A percentile compares a stretch with the other conserved stretches of the same genome.
Conservation (phyloP, 1,140 invertebrate genomes). For the Araneus ventricosus region DNA sequence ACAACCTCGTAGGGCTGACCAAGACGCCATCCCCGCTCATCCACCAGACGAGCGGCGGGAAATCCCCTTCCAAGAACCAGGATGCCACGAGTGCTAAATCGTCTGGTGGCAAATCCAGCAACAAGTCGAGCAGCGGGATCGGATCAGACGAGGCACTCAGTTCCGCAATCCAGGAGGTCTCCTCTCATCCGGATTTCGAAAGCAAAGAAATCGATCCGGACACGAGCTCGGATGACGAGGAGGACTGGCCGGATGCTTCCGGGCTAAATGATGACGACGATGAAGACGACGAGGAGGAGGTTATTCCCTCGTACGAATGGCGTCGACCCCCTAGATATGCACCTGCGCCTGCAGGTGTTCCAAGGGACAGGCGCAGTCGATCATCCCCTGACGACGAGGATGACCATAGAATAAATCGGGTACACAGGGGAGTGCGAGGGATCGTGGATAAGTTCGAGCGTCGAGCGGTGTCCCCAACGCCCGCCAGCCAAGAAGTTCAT, state of each 20-base stretch:
- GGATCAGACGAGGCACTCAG: constrained; percentile 93
- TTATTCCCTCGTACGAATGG: constrained; percentile 70
- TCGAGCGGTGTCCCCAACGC: constrained; percentile 37
- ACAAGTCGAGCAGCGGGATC: constrained; percentile 85
- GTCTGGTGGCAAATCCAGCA: constrained; percentile 71
- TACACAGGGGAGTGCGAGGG: constrained; percentile 53
- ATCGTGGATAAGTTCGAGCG: constrained; percentile 73
- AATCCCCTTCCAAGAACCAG: constrained; percentile 64
- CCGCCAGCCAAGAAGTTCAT: not conserved
- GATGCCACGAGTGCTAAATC: constrained; percentile 71
- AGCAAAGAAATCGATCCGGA: constrained; percentile 76
- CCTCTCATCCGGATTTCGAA: constrained; percentile 73
- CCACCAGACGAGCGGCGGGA: constrained; percentile 6
- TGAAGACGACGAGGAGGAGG: constrained; percentile 74
- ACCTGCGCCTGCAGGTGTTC: not conserved
- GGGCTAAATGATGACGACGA: constrained; percentile 63
- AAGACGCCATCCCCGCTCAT: constrained; percentile 47
- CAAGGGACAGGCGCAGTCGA: constrained; percentile 60
- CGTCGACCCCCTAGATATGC: constrained; percentile 43
- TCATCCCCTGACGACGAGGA: constrained; percentile 71
- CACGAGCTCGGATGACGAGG: constrained; percentile 76
- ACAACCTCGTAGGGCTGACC: constrained; percentile 72
- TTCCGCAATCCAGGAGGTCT: constrained; percentile 78
- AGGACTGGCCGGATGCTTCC: constrained; percentile 65
- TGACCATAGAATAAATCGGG: constrained; percentile 27